These are phyloP conservation scores for Peromyscus attwateri DNA, from an alignment of 2,797 vertebrate genomes.

Conservation along the genomic window DNA sequence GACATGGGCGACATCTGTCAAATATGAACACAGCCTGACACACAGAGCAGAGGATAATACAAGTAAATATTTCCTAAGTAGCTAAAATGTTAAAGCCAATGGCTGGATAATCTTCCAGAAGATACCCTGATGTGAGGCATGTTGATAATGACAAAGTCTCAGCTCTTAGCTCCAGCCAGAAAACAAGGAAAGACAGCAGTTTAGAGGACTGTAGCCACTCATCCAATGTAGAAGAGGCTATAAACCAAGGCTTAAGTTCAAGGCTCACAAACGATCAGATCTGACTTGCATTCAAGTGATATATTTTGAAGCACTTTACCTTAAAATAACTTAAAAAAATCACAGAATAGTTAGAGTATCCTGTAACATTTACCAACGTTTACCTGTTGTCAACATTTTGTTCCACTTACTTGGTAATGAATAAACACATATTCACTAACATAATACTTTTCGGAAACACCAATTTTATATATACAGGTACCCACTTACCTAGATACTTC, in stretches of 20 bases:
- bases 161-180: not conserved
- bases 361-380: not conserved
- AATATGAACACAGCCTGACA: not conserved
- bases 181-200: not conserved
- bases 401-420: slow-evolving; percentile 23
- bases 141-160: not conserved
- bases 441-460: slow-evolving; percentile 1
- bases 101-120: not conserved
- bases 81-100: not conserved
- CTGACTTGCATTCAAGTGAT: not conserved
- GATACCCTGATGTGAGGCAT: not conserved
- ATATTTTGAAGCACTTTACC: not conserved
- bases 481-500: not conserved
- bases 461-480: not conserved
- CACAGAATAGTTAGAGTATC: not conserved
- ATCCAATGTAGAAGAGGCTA: not conserved
- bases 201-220: not conserved
- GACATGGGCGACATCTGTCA: not conserved
- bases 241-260: not conserved
- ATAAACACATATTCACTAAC: not conserved
- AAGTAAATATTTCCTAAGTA: slow-evolving; percentile 10
- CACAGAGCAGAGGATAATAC: not conserved
- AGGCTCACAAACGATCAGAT: not conserved
- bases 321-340: slow-evolving; percentile 58
- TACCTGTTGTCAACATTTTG: not conserved